Evolutionary conservation across 2,888 invertebrate genomes (phyloP), one percentile per base, ranked within the genome.

Genomic region (Iphiclides podalirius): DNA sequence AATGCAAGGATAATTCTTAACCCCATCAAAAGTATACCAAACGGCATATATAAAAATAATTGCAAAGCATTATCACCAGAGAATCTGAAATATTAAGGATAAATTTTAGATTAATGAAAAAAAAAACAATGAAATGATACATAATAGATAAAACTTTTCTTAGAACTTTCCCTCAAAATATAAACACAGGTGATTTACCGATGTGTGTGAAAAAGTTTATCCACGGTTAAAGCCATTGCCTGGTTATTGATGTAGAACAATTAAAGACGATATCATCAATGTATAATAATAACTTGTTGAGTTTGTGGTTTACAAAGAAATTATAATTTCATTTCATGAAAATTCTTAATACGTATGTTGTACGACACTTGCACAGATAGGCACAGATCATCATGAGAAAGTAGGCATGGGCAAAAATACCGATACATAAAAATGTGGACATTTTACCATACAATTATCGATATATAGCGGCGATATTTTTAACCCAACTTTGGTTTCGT

Each of bases 11-110:
- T 60, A 46, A 80, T 73, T 63, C 92, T 82, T 50, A 90, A 63
- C 41, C 81, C 59, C 66, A 90, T 70, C 55, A 92, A 70, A 20
- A 91, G 54, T 42, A 91, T 66, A 47, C 92, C 92, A 61, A 92
- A 67, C 4, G 92, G 92, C 60, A 90, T 64, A 67, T 91, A 92
- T 47, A 90, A 58, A 13, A 91, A 65, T 59, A 91, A 86, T 59
- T 87, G 86, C 20, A 90, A 53, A 11, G 81, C 67, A 81, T 81
- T 82, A 64, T 90, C 83, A 60, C 90, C 89, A 46, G 86, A 79
- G 72, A 91, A 90, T 70, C 91, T 92, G 74, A 33, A 84, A 74
- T 3, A 23, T 43, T 17, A 44, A n/a, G n/a, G n/a, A n/a, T n/a
- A n/a, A n/a, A n/a, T n/a, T n/a, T n/a, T n/a, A n/a, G n/a, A n/a